Evolutionary conservation across 1,140 invertebrate species (phyloP).

Genomic region (Drosophila ananassae): DNA sequence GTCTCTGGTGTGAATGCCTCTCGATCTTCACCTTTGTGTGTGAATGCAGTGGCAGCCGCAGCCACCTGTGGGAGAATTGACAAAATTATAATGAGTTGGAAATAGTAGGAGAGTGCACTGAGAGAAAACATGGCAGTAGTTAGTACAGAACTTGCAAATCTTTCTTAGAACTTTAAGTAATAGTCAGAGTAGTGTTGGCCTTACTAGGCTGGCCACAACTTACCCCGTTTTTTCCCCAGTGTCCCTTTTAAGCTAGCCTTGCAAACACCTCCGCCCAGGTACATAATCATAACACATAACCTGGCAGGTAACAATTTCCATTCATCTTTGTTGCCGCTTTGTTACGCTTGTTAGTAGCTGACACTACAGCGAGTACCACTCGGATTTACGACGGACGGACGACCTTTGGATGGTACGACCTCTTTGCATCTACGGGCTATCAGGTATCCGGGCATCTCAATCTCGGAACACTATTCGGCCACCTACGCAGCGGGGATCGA

Average conservation of each 20-base stretch:
- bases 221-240: slow-evolving; percentile 15
- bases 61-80: slow-evolving; percentile 72
- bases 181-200: too few relatives aligned
- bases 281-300: slow-evolving; percentile 70
- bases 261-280: slow-evolving; percentile 64
- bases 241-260: slow-evolving; percentile 16
- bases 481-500: slow-evolving; percentile 22
- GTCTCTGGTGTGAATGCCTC: slow-evolving; percentile 50
- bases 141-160: too few relatives aligned
- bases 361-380: slow-evolving; percentile 58
- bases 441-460: slow-evolving; percentile 2
- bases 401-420: slow-evolving; percentile 24
- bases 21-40: slow-evolving; percentile 73
- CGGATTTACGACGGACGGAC: slow-evolving; percentile 58
- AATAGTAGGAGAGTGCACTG: slow-evolving; percentile 14
- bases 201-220: too few relatives aligned
- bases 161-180: too few relatives aligned
- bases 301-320: slow-evolving; percentile 72
- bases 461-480: slow-evolving; percentile 46
- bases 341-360: slow-evolving; percentile 78
- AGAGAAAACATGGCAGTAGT: neutral
- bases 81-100: slow-evolving; percentile 79
- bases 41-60: slow-evolving; percentile 28
- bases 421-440: slow-evolving; percentile 18
- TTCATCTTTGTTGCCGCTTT: slow-evolving; percentile 61